Conservation (phyloP, 2,797 vertebrate species). For the Ambastaia sidthimunki region DNA sequence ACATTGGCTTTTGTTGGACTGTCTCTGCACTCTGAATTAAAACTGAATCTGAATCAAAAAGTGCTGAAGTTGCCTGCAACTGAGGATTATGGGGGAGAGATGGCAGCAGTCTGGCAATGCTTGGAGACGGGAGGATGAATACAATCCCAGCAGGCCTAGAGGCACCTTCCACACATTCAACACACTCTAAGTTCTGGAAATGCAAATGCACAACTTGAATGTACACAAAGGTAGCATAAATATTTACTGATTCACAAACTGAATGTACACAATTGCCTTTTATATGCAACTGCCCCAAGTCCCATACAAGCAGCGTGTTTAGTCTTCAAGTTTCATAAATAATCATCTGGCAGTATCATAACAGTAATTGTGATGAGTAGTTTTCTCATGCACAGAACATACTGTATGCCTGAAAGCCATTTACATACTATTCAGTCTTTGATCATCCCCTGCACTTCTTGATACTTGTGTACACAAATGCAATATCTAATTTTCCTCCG, state of each 20-base stretch:
- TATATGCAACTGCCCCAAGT: too few relatives aligned
- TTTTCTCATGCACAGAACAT: background rate
- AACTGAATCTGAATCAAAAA: slow-evolving; percentile 41
- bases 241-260: slow-evolving; percentile 1
- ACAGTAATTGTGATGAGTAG: background rate
- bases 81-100: slow-evolving; percentile 64
- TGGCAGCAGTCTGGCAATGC: slow-evolving; percentile 63
- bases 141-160: slow-evolving; percentile 62
- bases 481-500: slow-evolving; percentile 1
- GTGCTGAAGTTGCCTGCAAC: slow-evolving; percentile 60
- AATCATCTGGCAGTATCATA: too few relatives aligned
- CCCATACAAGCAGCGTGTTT: background rate
- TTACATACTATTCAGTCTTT: background rate
- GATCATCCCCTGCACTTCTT: background rate
- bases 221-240: slow-evolving; percentile 20
- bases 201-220: slow-evolving; percentile 16
- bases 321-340: background rate
- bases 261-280: background rate
- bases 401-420: background rate
- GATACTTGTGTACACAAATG: background rate
- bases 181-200: slow-evolving; percentile 52
- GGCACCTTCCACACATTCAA: slow-evolving; percentile 46
- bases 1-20: too few relatives aligned
- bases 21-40: too few relatives aligned
- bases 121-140: slow-evolving; percentile 42